These are phyloP conservation scores for Drosophila albomicans DNA, from an alignment of 1,140 invertebrate genomes.

Conservation along the genomic window DNA sequence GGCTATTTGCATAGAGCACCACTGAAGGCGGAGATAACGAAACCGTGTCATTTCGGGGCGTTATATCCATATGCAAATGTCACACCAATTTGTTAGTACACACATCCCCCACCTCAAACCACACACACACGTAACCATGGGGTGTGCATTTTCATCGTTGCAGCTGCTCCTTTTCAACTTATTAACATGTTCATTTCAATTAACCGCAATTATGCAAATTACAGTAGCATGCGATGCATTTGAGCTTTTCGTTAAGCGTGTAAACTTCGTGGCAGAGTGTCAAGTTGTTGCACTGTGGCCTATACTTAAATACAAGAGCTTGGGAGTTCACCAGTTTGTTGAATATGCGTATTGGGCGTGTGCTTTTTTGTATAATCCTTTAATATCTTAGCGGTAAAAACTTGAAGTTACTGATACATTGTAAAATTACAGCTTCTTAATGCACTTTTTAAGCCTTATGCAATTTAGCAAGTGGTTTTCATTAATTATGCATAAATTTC, in stretches of 20 bases:
- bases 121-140: constrained; percentile 7
- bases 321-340: background rate
- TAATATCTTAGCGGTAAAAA: too few species aligned
- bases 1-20: constrained; percentile 46
- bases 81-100: constrained; percentile 13
- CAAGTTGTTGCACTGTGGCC: constrained; percentile 50
- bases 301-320: constrained; percentile 49
- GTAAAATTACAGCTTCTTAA: too few species aligned
- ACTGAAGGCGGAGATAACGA: background rate
- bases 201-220: constrained; percentile 63
- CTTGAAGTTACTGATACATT: too few species aligned
- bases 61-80: constrained; percentile 39
- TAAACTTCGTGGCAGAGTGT: constrained; percentile 41
- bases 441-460: too few species aligned
- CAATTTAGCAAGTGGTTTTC: too few species aligned
- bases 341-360: background rate
- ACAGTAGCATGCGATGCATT: constrained; percentile 12
- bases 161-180: constrained; percentile 28
- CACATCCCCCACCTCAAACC: background rate
- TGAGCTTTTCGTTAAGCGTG: constrained; percentile 15
- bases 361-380: constrained; percentile 22
- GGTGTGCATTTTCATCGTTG: constrained; percentile 15
- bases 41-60: constrained; percentile 15
- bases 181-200: constrained; percentile 57
- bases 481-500: too few species aligned